Base-by-base conservation (phyloP, 92 coral and sea anemone species). In the Zoanthus gigantus region DNA sequence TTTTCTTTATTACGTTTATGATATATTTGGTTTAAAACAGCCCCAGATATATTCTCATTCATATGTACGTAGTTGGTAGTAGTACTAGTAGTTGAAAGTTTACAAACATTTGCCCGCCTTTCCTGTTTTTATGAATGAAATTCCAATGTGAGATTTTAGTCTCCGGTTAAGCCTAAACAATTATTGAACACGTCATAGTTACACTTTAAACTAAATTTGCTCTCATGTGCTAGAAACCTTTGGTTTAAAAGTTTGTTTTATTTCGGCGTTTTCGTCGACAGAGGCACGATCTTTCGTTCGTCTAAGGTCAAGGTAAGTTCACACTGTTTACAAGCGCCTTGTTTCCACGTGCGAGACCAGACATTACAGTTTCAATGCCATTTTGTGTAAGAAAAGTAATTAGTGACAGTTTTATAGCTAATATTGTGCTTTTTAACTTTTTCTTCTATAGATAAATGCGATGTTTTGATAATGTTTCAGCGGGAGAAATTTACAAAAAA, bases 71-170 rank as follows among this genome's bases (percentile, higher is more conserved):
- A 44, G 0, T 14, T 29, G 7, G 63, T 81, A 81, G 75, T 81
- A 81, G 2, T 18, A 30, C n/a, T 60, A 72, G 63, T 53, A 42
- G 72, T 68, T 60, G 66, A n/a, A 23, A 66, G 93, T 91, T 82
- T 91, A 77, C 91, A 91, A 91, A 91, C 91, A 89, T 71, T 84
- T 56, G 72, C 85, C 88, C 89, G 88, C 91, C 88, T 90, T 75
- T 90, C 28, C 71, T 63, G 86, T 66, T 34, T 84, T 83, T 77
- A 88, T 91, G 93, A 91, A 91, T 91, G 93, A 91, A 91, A 91
- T 91, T 91, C 93, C 89, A 83, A 68, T 71, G 85, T 74, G 86
- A 63, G 72, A 32, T 81, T 28, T 15, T n/a, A 48, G 56, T 81
- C 85, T 17, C 85, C 30, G 16, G 85, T 13, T 29, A 53, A 31